Conservation (phyloP, 2,113 vertebrate genomes). For the Nettapus auritus region DNA sequence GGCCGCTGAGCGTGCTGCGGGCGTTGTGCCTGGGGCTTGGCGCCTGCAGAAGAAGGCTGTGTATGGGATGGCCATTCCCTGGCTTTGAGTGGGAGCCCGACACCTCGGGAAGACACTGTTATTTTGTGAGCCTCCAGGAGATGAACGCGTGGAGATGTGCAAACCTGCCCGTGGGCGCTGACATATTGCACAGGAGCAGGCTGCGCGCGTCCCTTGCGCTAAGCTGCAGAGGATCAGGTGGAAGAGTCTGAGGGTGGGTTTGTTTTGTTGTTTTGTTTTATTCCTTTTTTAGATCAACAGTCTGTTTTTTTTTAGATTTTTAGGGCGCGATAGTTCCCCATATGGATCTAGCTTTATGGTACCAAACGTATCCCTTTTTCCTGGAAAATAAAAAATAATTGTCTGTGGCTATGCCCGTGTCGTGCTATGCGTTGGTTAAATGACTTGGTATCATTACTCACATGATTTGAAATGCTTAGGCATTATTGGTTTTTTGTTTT, state of each 20-base stretch:
- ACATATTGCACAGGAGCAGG: not conserved
- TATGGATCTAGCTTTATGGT: not conserved
- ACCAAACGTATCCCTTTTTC: not conserved
- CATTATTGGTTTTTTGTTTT: not conserved
- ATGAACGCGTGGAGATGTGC: not conserved
- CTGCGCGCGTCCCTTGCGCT: fast-evolving
- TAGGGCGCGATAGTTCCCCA: not conserved
- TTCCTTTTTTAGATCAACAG: not conserved
- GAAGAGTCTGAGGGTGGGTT: not conserved
- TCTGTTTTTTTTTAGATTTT: not conserved
- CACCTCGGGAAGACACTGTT: not conserved
- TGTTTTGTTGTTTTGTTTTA: not conserved
- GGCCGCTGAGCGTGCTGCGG: not conserved
- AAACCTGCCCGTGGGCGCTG: not conserved
- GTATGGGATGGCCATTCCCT: fast-evolving
- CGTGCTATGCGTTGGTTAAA: not conserved
- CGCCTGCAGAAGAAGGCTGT: fast-evolving
- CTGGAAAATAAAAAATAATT: not conserved
- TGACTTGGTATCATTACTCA: not conserved
- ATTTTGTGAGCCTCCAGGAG: not conserved
- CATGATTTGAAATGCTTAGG: not conserved
- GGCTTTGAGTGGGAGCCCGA: fast-evolving
- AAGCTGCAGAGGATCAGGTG: not conserved
- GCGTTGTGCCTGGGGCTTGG: fast-evolving
- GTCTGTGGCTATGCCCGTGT: not conserved